phyloP scores from a whole-genome alignment of 2,888 invertebrate genomes.

The Limnephilus lunatus region DNA sequence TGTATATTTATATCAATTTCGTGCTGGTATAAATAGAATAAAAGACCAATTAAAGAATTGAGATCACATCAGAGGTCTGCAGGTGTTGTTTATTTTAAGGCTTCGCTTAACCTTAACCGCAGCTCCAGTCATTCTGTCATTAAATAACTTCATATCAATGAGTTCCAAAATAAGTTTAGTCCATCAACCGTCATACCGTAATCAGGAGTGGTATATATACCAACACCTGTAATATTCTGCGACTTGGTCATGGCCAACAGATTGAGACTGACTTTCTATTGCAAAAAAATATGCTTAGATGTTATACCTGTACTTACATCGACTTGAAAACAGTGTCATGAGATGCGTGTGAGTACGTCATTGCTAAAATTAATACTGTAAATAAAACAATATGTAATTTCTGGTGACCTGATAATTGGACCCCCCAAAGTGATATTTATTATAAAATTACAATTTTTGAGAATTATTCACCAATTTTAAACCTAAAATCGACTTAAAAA shows the following conservation, averaged over 20 bases:
- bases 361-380: background rate
- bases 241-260: constrained; percentile 27
- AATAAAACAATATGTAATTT: background rate
- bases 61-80: background rate
- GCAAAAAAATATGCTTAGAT: constrained; percentile 13
- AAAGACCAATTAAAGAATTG: background rate
- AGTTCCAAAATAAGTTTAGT: background rate
- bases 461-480: no score
- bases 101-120: background rate
- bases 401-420: no score
- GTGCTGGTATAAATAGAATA: background rate
- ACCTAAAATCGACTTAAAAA: no score
- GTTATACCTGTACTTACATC: background rate
- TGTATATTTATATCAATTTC: no score
- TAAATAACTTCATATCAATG: background rate
- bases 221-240: background rate
- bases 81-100: background rate
- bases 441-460: no score
- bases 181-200: background rate
- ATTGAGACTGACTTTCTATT: constrained; percentile 24
- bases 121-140: background rate
- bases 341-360: background rate
- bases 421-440: no score
- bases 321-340: background rate
- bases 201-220: background rate